Evolutionary conservation across 1,140 invertebrate species (phyloP).

Genomic region (Bombus waltoni): DNA sequence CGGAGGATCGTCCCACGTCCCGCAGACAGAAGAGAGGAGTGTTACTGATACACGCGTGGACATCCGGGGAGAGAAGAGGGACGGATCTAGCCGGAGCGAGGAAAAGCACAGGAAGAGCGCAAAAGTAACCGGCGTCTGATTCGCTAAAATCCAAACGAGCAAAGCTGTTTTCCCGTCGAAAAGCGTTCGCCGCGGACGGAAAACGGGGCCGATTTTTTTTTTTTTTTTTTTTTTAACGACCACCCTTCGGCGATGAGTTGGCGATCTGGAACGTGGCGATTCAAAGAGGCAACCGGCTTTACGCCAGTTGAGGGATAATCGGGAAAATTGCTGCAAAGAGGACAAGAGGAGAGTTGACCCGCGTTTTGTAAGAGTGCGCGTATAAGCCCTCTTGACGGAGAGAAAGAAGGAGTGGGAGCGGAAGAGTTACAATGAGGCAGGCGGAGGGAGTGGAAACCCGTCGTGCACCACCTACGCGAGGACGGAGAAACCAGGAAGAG

Average conservation of each 20-base stretch:
- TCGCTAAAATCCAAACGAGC: not conserved
- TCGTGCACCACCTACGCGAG: conserved; percentile 46
- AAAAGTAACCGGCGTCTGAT: not conserved
- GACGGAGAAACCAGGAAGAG: conserved; percentile 58
- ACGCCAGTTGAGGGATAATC: no score
- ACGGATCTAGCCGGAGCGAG: conserved; percentile 17
- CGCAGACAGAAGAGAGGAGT: conserved; percentile 57
- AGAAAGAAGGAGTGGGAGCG: conserved; percentile 18
- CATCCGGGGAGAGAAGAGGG: conserved; percentile 46
- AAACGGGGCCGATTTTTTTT: not conserved
- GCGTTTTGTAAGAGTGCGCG: conserved; percentile 12
- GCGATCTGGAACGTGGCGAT: not conserved
- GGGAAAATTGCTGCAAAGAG: conserved; percentile 4
- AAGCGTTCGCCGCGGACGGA: not conserved
- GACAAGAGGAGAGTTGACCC: conserved; percentile 44
- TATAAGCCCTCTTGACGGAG: not conserved
- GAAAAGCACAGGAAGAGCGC: not conserved
- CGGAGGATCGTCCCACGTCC: conserved; percentile 77
- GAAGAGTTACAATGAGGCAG: conserved; percentile 14
- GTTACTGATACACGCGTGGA: conserved; percentile 50
- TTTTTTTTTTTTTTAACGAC: not conserved
- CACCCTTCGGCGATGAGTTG: not conserved
- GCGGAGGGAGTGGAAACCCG: conserved; percentile 23
- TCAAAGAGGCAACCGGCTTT: not conserved
- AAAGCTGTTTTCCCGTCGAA: not conserved